phyloP scores from a whole-genome alignment of 2,113 vertebrate genomes.

The Murina feae region DNA sequence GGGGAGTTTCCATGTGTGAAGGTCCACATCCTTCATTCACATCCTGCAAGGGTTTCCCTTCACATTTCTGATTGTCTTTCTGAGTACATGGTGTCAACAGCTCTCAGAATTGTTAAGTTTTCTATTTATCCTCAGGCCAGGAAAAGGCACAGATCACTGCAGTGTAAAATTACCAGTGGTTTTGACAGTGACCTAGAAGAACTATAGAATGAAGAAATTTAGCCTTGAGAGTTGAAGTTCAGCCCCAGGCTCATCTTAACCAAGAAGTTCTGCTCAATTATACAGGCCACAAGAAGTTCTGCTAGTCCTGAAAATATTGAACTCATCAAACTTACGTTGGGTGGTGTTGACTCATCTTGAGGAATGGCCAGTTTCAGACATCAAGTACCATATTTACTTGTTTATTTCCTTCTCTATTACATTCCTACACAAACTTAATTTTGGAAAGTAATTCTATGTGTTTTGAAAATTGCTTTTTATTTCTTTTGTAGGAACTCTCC shows the following conservation, averaged over 20 bases:
- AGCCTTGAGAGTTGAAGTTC: conserved; percentile 60
- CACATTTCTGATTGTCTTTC: conserved; percentile 62
- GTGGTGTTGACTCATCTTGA: conserved; percentile 42
- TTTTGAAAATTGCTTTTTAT: conserved; percentile 42
- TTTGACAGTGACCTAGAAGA: conserved; percentile 66
- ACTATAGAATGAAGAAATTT: conserved; percentile 70
- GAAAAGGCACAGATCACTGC: conserved; percentile 67
- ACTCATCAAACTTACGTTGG: conserved; percentile 66
- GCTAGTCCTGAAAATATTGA: conserved; percentile 58
- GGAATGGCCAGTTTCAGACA: conserved; percentile 48
- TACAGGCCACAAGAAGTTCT: conserved; percentile 68
- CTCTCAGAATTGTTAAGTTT: conserved; percentile 69
- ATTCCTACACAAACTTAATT: background rate
- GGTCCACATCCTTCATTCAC: conserved; percentile 48
- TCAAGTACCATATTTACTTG: conserved; percentile 32
- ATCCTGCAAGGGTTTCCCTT: conserved; percentile 56
- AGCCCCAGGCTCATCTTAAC: conserved; percentile 67
- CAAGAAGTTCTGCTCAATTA: conserved; percentile 70
- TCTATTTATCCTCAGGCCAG: conserved; percentile 65
- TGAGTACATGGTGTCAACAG: conserved; percentile 58
- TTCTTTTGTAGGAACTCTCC: background rate
- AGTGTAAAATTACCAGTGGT: conserved; percentile 63
- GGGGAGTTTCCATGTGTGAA: background rate
- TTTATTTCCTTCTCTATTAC: background rate
- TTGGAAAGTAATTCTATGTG: conserved; percentile 9